A percentile compares a stretch with the other conserved stretches of the same genome.
Evolutionary conservation across 2,888 invertebrate species (phyloP).

Genomic region (Nasonia oneida): DNA sequence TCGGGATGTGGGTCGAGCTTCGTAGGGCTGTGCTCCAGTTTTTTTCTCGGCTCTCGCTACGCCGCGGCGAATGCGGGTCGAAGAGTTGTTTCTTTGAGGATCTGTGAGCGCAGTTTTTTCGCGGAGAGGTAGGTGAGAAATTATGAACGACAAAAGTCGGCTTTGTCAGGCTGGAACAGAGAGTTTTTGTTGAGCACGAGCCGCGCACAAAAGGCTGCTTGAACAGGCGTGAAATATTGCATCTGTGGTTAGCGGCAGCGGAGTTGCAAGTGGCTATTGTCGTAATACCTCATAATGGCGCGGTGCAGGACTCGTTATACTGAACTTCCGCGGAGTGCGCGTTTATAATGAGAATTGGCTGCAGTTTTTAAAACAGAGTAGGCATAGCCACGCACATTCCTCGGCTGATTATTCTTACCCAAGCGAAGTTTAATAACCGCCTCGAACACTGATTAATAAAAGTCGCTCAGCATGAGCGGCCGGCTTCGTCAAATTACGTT

Average conservation of each 20-base stretch:
- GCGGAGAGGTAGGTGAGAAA: background rate
- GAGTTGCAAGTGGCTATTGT: conserved; percentile 8
- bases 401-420: background rate
- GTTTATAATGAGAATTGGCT: background rate
- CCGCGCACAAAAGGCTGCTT: background rate
- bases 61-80: conserved; percentile 1
- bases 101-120: background rate
- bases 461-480: background rate
- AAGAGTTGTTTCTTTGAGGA: background rate
- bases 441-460: background rate
- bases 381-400: background rate
- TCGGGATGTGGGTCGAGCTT: conserved; percentile 43
- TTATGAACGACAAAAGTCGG: background rate
- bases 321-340: conserved; percentile 3
- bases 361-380: background rate
- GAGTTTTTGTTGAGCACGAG: background rate
- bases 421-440: background rate
- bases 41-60: background rate
- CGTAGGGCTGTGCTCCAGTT: conserved; percentile 14
- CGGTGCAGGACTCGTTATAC: background rate
- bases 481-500: background rate
- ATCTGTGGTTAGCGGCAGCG: background rate
- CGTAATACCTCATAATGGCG: conserved; percentile 37
- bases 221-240: conserved; percentile 15
- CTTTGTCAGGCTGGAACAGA: background rate